phyloP scores from a whole-genome alignment of 2,888 invertebrate genomes.

The Platypus cylindrus region DNA sequence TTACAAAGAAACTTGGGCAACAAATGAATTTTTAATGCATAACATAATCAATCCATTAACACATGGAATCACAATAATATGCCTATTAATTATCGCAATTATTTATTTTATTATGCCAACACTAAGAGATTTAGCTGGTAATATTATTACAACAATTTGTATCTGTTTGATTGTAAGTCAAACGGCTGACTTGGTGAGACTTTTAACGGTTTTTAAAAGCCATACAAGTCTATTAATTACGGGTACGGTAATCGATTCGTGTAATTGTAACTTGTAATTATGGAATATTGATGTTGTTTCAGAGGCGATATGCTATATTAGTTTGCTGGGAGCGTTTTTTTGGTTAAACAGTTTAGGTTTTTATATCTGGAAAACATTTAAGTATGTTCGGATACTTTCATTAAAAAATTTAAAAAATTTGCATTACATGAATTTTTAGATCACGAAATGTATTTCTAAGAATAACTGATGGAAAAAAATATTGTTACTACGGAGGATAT shows the following conservation, averaged over 20 bases:
- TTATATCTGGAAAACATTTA: conserved; percentile 80
- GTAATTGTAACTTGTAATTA: conserved; percentile 3
- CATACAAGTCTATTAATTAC: conserved; percentile 71
- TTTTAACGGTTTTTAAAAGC: conserved; percentile 68
- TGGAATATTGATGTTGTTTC: conserved; percentile 29
- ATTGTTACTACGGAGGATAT: conserved; percentile 74
- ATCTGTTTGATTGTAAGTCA: conserved; percentile 66
- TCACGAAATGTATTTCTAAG: conserved; percentile 74
- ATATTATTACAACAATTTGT: conserved; percentile 71
- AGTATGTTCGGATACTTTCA: conserved; percentile 38
- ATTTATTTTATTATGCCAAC: conserved; percentile 76
- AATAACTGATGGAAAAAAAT: conserved; percentile 75
- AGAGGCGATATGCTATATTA: conserved; percentile 67
- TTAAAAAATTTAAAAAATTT: not conserved
- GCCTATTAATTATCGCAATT: conserved; percentile 59
- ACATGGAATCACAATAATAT: conserved; percentile 58
- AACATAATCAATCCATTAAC: conserved; percentile 66
- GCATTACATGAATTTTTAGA: conserved; percentile 34
- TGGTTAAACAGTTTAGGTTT: conserved; percentile 80
- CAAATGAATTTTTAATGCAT: conserved; percentile 58
- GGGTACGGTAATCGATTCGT: conserved; percentile 38
- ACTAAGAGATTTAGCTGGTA: conserved; percentile 68
- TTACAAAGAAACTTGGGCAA: conserved; percentile 55
- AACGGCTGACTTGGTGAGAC: conserved; percentile 62
- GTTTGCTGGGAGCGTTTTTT: conserved; percentile 68